phyloP scores from a whole-genome alignment of 1,140 invertebrate species.

The Tetraneura akinire region DNA sequence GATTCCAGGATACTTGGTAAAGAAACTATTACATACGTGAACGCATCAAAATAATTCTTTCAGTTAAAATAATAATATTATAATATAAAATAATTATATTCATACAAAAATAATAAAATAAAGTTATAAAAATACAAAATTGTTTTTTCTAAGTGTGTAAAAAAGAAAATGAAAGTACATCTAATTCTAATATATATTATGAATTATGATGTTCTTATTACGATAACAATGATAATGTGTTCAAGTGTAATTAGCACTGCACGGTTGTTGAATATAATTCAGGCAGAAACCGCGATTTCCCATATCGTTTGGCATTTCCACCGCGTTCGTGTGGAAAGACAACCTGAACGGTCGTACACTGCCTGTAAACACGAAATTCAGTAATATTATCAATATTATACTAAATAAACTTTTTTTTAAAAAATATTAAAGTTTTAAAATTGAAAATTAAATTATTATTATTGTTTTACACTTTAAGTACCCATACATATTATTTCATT shows the following conservation, averaged over 20 bases:
- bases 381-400: too few species aligned
- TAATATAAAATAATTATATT: background rate
- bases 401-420: too few species aligned
- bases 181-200: too few species aligned
- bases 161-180: background rate
- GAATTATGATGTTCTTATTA: too few species aligned
- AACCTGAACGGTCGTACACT: conserved; percentile 77
- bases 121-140: background rate
- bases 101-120: background rate
- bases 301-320: conserved; percentile 72
- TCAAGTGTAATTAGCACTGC: conserved; percentile 61
- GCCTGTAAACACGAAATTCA: conserved; percentile 62
- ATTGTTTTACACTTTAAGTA: too few species aligned
- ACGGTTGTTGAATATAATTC: conserved; percentile 81
- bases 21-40: background rate
- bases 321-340: conserved; percentile 73
- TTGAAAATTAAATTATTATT: too few species aligned
- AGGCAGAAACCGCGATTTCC: conserved; percentile 79
- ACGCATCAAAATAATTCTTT: background rate
- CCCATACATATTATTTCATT: too few species aligned
- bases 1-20: conserved; percentile 22
- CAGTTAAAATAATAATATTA: background rate
- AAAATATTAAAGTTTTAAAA: too few species aligned
- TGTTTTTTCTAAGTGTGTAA: background rate
- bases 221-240: too few species aligned